Evolutionary conservation across 1,140 invertebrate genomes (phyloP), one percentile per base, ranked within the genome.

Genomic region (Campoletis sonorensis): DNA sequence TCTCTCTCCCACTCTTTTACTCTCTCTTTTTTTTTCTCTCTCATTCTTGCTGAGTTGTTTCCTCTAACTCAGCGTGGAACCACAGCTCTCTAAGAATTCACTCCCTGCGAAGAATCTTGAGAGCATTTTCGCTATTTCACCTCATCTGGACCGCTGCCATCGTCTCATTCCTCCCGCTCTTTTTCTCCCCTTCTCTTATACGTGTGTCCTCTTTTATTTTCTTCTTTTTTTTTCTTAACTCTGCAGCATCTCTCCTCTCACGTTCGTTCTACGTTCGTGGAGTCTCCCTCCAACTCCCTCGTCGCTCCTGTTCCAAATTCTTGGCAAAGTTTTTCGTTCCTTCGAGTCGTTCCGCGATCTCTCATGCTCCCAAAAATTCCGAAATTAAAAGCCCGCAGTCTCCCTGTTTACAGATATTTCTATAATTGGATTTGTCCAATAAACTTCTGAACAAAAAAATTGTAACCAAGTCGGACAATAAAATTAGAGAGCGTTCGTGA

Each of bases 321-420:
- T 64, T 64, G 61, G 61, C 61, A 64, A 72, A 40, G 18, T 49
- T n/a, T 30, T 26, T 61, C 51, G 30, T 77, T 77, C 40, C 54
- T 45, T 45, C 54, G 54, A 58, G 2, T 58, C 54, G 54, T 10
- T 10, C 8, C 40, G 40, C 40, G 40, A 45, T 45, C 40, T 45
- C 11, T 45, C 40, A 45, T 58, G 54, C 18, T 58, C 18, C 54
- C 15, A 58, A 58, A 58, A 58, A 23, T 10, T 23, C 54, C 54
- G 54, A 45, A 58, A 58, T 58, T 23, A 1, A 58, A 23, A 58
- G 54, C 54, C 54, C 21, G 3, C 40, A 45, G 40, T 11, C 40
- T 45, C 40, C 40, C 11, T 45, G 7, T 45, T 13, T 11, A 45
- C 40, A 13, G 40, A 45, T 45, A 45, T 45, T 45, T 45, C 11